Base-by-base conservation (phyloP, 1,140 invertebrate genomes). In the Calliphora vicina region DNA sequence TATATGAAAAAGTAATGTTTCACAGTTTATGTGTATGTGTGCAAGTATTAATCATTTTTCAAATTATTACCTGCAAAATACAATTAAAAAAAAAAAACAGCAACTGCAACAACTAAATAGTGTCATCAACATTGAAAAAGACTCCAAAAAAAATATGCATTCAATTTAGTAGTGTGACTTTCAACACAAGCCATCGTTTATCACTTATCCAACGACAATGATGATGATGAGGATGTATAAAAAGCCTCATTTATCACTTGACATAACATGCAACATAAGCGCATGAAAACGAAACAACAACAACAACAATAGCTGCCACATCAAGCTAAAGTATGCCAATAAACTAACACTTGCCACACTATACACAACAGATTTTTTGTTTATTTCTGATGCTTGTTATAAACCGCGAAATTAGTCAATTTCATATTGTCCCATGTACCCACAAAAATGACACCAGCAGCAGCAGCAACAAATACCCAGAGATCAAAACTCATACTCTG, bases 381-480 rank as follows among this genome's bases (percentile, higher is more conserved):
- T n/a, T 57, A 13, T 17, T 57, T 17, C 15, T 17, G 50, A 6
- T 57, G 50, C 50, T 57, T 57, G n/a, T 57, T 57, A n/a, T 67
- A 67, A 67, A 45, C 35, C 35, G 74, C 74, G 74, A 78, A 78
- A 78, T 78, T 78, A 78, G 74, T 78, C 74, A 78, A 78, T 78
- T 78, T 78, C 74, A 78, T 67, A 67, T 20, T 17, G 61, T 23
- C n/a, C 61, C 61, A 67, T 67, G 74, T 78, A 43, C 74, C 35
- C 35, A 43, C 74, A 78, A 43, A 78, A 76, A 76, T n/a, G 23
- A 57, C 20, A 67, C n/a, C 20, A 25, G 9, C 23, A 67, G n/a
- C 61, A 67, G n/a, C n/a, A 67, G 25, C n/a, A 67, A 67, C n/a
- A 67, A 67, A 25, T 23, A 67, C 9, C n/a, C 61, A 67, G n/a